Evolutionary conservation across 2,113 vertebrate genomes (phyloP).

Genomic region (Halichoeres trimaculatus): DNA sequence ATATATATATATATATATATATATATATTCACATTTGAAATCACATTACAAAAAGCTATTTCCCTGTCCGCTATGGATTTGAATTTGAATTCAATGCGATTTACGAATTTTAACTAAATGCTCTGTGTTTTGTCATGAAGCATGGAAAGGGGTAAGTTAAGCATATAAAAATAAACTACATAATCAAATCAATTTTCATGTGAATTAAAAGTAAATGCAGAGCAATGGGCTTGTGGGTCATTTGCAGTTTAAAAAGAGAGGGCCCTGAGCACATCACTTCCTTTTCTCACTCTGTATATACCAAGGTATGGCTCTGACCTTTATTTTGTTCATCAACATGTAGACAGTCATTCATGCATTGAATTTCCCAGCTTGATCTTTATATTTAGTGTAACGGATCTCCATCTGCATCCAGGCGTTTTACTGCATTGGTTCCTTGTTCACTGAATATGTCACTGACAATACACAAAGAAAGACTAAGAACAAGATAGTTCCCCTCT

Average conservation of each 20-base stretch:
- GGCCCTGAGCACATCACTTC: conserved; percentile 8
- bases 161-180: background rate
- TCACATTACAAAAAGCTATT: background rate
- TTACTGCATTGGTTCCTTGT: too few species aligned
- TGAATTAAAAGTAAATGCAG: too few species aligned
- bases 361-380: background rate
- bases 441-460: background rate
- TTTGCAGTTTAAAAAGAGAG: conserved; percentile 22
- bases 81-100: background rate
- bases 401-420: too few species aligned
- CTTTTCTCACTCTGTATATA: background rate
- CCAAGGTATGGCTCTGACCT: conserved; percentile 20
- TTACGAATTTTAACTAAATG: background rate
- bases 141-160: background rate
- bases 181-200: too few species aligned
- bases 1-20: too few species aligned
- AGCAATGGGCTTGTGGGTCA: background rate
- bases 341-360: background rate
- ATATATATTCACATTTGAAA: too few species aligned
- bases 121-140: background rate
- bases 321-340: conserved; percentile 1
- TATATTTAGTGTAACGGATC: background rate
- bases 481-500: background rate
- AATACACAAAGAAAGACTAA: background rate
- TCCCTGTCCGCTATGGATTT: background rate